Base-by-base conservation (phyloP, 2,888 invertebrate species). In the Linhomoeus sp. region DNA sequence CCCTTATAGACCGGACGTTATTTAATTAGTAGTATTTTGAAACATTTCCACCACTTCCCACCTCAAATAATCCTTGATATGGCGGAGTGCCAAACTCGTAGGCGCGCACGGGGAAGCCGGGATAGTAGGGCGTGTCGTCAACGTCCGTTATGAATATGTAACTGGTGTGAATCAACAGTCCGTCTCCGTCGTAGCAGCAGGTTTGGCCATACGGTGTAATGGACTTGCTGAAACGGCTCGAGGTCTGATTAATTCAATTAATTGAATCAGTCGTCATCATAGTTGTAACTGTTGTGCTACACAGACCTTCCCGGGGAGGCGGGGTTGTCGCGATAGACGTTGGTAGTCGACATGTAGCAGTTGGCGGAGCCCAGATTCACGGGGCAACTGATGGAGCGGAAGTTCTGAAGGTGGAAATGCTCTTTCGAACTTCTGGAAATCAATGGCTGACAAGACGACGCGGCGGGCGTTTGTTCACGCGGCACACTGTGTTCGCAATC, bases 11-110 rank as follows among this genome's bases (percentile, higher is more conserved):
- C n/a, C n/a, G n/a, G n/a, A n/a, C n/a, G n/a, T n/a, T n/a, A n/a
- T n/a, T n/a, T n/a, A n/a, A n/a, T n/a, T n/a, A n/a, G n/a, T n/a
- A n/a, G n/a, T n/a, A n/a, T n/a, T n/a, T n/a, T n/a, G n/a, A n/a
- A n/a, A n/a, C 29, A 29, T 29, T 29, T 29, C 29, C 12, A 29
- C 29, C 7, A 29, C 29, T 12, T 9, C 29, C 12, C 29, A 82
- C 81, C 72, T 88, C 87, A 64, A 84, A 85, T 39, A 86, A 83
- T 65, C 88, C 87, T 62, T 84, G 81, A 77, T 87, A 92, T 2
- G 92, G 92, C 53, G 83, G 76, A 56, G 79, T 80, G 25, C 88
- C 90, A 45, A 87, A 75, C 65, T 88, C 86, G 63, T 88, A 64
- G 25, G 63, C 63, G 24, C 63, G 49, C 7, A 12, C 12, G 29